phyloP scores from a whole-genome alignment of 2,888 invertebrate genomes.

The Pammene aurita region DNA sequence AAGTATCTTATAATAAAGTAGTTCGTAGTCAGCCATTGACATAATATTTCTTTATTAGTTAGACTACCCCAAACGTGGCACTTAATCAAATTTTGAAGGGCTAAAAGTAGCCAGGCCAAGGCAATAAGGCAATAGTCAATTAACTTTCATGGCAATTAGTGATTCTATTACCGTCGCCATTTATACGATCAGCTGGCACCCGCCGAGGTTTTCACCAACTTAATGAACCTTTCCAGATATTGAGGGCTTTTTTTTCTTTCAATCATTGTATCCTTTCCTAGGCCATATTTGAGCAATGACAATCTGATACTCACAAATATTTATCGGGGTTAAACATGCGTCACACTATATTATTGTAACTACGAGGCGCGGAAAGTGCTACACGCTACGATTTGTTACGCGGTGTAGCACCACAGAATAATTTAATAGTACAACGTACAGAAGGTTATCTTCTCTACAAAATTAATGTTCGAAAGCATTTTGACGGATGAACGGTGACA shows the following conservation, averaged over 20 bases:
- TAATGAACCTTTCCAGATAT: constrained; percentile 8
- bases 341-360: neutral
- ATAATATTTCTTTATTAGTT: no score
- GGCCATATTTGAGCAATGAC: neutral
- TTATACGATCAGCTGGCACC: constrained; percentile 4
- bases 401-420: neutral
- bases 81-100: constrained; percentile 19
- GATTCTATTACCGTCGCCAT: constrained; percentile 29
- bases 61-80: neutral
- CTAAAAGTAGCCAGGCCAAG: constrained; percentile 22
- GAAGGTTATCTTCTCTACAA: no score
- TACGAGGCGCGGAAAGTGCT: neutral
- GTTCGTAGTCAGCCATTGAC: no score
- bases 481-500: no score
- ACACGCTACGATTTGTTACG: neutral
- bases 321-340: neutral
- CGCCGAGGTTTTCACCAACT: constrained; percentile 9
- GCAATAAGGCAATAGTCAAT: constrained; percentile 25
- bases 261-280: neutral
- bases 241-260: constrained; percentile 2
- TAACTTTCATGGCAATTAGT: constrained; percentile 37
- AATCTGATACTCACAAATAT: neutral
- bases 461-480: no score
- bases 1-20: no score
- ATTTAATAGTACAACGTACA: no score